Percentiles rank a stretch among this genome's conserved stretches.
Evolutionary conservation across 1,140 invertebrate species (phyloP).

Genomic region (Neodiprion pinetum): DNA sequence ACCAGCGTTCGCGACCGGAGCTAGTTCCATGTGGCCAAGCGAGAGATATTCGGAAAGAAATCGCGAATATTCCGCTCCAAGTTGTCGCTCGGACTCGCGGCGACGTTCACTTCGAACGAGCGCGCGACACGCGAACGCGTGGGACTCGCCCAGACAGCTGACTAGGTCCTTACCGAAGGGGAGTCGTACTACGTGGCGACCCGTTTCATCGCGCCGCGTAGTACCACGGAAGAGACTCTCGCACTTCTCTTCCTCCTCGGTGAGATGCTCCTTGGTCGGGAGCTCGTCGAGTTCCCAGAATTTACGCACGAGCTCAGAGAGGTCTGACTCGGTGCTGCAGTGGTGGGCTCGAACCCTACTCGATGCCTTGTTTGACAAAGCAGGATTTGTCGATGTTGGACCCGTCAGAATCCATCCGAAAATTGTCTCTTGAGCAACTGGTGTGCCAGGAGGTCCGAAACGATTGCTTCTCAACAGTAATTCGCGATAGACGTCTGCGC

Average conservation of each 20-base stretch:
- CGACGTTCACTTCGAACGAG: slow-evolving; percentile 23
- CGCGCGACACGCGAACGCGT: slow-evolving; percentile 21
- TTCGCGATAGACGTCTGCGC: slow-evolving; percentile 16
- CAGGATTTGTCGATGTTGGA: neutral
- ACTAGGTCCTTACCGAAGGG: slow-evolving; percentile 33
- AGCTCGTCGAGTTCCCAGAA: slow-evolving; percentile 26
- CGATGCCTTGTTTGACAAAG: neutral
- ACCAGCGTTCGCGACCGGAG: slow-evolving; percentile 30
- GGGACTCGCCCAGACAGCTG: slow-evolving; percentile 26
- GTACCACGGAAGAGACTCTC: slow-evolving; percentile 33
- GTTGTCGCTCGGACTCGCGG: slow-evolving; percentile 24
- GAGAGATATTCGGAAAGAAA: slow-evolving; percentile 48
- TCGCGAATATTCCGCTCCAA: slow-evolving; percentile 35
- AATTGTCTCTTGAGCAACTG: slow-evolving; percentile 19
- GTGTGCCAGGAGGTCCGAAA: neutral
- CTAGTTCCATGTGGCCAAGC: slow-evolving; percentile 44
- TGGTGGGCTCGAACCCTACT: neutral
- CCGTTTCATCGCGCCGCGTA: slow-evolving; percentile 26
- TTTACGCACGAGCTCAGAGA: slow-evolving; percentile 31
- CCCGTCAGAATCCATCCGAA: slow-evolving; percentile 17
- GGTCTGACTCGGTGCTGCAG: neutral
- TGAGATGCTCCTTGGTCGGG: neutral
- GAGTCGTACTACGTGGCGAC: slow-evolving; percentile 33
- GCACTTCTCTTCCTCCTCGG: slow-evolving; percentile 31
- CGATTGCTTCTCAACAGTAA: slow-evolving; percentile 6